Evolutionary conservation across 1,140 invertebrate genomes (phyloP), one percentile per base, ranked within the genome.

Genomic region (Plectrocnemia conspersa): DNA sequence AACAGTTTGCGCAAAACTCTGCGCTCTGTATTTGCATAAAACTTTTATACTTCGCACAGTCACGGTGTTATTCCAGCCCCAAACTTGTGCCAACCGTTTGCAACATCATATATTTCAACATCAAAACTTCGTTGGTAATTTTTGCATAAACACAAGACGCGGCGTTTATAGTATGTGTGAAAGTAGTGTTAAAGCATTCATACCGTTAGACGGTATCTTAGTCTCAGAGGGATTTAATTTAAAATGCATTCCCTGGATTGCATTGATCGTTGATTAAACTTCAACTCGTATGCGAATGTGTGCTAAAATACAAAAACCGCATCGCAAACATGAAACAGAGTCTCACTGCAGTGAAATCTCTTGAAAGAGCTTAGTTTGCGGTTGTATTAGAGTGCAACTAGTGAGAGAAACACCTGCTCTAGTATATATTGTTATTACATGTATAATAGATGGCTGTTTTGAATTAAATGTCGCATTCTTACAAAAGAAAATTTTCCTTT

Each of bases 1-100:
- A 50, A 50, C 29, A 21, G 47, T 50, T 50, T 50, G 35, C 47
- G 16, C 32, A 35, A 50, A 50, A 50, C 47, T 50, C 40, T 38
- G 38, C 32, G 21, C 47, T 50, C 47, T 23, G 33, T 38, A 35
- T 50, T 50, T 50, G 21, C 47, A 38, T 38, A 38, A 11, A 38
- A 50, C 47, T 50, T 50, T 38, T 50, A 50, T 25, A 16, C 15
- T 38, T 50, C 22, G 19, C 47, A 38, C 33, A n/a, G 35, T 50
- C 11, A 11, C 21, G 19, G 32, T 50, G 15, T 38, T 38, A 38
- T 38, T 38, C 15, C 5, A 16, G 10, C 7, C 35, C 7, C 7
- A n/a, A n/a, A n/a, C n/a, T n/a, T n/a, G n/a, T n/a, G n/a, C n/a
- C n/a, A n/a, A n/a, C n/a, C n/a, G n/a, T n/a, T n/a, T n/a, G n/a